These are phyloP conservation scores for Pristionchus maxplancki DNA, from an alignment of 2,888 invertebrate genomes.

Conservation along the genomic window DNA sequence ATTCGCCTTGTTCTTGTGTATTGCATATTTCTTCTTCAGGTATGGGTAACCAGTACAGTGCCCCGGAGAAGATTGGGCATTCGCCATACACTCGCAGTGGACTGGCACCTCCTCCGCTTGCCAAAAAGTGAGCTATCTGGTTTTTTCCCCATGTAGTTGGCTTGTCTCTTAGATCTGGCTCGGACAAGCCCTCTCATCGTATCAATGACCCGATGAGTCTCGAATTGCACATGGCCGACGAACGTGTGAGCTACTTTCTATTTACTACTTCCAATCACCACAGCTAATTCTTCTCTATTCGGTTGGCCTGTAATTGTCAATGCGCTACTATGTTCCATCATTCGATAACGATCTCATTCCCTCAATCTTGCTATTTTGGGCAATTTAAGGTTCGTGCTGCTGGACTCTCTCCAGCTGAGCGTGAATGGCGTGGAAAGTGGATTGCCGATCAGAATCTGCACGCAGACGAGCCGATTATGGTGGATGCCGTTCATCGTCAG, in stretches of 20 bases:
- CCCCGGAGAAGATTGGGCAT: slow-evolving; percentile 71
- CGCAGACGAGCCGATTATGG: slow-evolving; percentile 76
- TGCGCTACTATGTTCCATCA: too few relatives aligned
- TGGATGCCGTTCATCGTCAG: slow-evolving; percentile 75
- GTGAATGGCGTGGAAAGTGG: slow-evolving; percentile 75
- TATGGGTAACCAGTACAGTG: slow-evolving; percentile 76
- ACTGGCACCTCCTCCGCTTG: slow-evolving; percentile 71
- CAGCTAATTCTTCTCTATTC: slow-evolving; percentile 53
- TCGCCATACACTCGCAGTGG: slow-evolving; percentile 76
- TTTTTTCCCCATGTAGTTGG: not conserved
- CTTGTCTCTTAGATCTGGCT: slow-evolving; percentile 51
- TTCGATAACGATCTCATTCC: too few relatives aligned
- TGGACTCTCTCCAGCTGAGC: slow-evolving; percentile 74
- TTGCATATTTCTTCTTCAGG: not conserved
- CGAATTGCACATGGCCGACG: slow-evolving; percentile 75
- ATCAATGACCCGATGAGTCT: slow-evolving; percentile 76
- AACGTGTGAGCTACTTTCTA: slow-evolving; percentile 55
- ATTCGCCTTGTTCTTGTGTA: too few relatives aligned
- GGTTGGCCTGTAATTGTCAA: not conserved
- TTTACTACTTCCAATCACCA: not conserved
- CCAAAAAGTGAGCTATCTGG: slow-evolving; percentile 57
- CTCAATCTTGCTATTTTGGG: too few relatives aligned
- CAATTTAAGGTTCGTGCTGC: slow-evolving; percentile 67
- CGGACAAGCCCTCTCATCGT: slow-evolving; percentile 73
- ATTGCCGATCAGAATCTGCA: slow-evolving; percentile 75